These are phyloP conservation scores for Dinoponera quadriceps DNA, from an alignment of 1,140 invertebrate genomes.

Conservation along the genomic window DNA sequence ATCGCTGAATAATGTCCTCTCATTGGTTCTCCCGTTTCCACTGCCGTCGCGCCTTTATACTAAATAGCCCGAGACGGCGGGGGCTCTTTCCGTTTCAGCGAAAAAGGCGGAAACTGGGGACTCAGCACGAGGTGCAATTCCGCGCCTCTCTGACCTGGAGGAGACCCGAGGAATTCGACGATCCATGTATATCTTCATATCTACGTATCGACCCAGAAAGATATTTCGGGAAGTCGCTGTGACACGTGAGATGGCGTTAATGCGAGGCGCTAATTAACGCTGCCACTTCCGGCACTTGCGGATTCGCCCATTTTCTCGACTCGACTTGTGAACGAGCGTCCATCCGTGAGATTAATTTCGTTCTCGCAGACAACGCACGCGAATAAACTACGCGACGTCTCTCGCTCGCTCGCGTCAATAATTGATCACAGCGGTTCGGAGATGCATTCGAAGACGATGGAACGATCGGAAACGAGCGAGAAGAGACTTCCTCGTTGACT, in stretches of 20 bases:
- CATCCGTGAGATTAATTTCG: not conserved
- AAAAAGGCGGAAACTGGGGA: not conserved
- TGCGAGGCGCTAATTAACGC: slow-evolving; percentile 1
- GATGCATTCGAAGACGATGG: not conserved
- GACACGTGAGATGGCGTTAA: not conserved
- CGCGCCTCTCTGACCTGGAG: not conserved
- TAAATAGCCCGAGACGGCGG: slow-evolving; percentile 28
- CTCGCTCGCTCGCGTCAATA: not conserved
- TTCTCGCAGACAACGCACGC: not conserved
- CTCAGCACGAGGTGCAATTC: not conserved
- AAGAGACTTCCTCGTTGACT: not conserved
- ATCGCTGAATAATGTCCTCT: slow-evolving; percentile 38
- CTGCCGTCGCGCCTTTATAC: slow-evolving; percentile 32
- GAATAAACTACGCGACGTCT: not conserved
- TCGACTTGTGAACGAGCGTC: no score
- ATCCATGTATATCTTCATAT: not conserved
- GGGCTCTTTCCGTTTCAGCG: not conserved
- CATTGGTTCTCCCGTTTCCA: slow-evolving; percentile 32
- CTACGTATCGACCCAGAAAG: not conserved
- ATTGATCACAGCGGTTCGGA: not conserved
- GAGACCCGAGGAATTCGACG: no score
- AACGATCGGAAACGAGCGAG: not conserved
- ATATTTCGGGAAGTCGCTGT: not conserved
- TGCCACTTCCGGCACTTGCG: not conserved
- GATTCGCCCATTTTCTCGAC: not conserved